Evolutionary conservation across 1,140 invertebrate species (phyloP), one percentile per base, ranked within the genome.

Genomic region (Acromyrmex heyeri): DNA sequence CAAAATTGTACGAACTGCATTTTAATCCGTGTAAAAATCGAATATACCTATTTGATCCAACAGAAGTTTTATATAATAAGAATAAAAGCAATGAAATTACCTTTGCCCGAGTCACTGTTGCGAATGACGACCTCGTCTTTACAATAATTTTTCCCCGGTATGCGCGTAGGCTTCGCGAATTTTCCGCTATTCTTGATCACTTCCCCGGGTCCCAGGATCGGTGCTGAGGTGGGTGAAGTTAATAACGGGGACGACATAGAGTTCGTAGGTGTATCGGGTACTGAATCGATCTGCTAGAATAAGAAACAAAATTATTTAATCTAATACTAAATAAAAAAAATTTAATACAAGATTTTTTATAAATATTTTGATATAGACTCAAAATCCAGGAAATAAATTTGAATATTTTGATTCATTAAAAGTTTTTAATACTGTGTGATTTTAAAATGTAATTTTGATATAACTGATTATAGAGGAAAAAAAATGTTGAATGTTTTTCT

Each of bases 51-150:
- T 48, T 75, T 30, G 44, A 55, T 83, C 50, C 5, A 53, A 57
- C 57, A 21, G 48, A 83, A 67, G 16, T 64, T 75, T 75, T 21
- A 38, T 48, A 70, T 38, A 34, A 30, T 21, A 8, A 55, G 59
- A 48, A 38, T 62, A 12, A 21, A n/a, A 44, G 21, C 30, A 86
- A 61, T 87, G 50, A 57, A 59, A 93, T 95, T 96, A 99, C 98
- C 98, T 98, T 99, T 99, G 91, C 98, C 98, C 85, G 98, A 99
- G 95, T 99, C 98, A 89, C 98, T 97, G 95, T 99, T 99, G 88
- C 98, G 96, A 92, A 99, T 99, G 61, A 99, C 97, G 79, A 99
- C 97, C 96, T 99, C 98, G 94, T 99, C 98, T 95, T 98, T 98
- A 92, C 97, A 98, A 94, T 98, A 98, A 93, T 98, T 98, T 95